Evolutionary conservation across 1,140 invertebrate species (phyloP).

Genomic region (Polypedilum pembai): DNA sequence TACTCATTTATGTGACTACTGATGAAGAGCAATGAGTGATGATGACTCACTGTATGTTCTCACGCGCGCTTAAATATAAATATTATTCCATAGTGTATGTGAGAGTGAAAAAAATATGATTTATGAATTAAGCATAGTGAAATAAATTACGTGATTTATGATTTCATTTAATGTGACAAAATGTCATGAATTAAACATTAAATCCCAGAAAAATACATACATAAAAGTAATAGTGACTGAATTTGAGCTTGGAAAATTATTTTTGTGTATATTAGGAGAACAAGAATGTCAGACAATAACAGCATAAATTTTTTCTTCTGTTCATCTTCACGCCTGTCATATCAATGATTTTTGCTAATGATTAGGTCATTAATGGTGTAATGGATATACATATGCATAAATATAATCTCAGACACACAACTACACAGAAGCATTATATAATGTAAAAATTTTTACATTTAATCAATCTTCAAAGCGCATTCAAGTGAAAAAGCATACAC

Average conservation of each 20-base stretch:
- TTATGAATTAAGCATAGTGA: constrained; percentile 26
- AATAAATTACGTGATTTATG: constrained; percentile 28
- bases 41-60: background rate
- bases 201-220: background rate
- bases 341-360: too few species aligned
- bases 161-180: constrained; percentile 21
- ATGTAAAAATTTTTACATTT: background rate
- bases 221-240: background rate
- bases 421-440: too few species aligned
- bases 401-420: too few species aligned
- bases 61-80: background rate
- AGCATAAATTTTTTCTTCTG: too few species aligned
- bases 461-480: background rate
- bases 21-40: too few species aligned
- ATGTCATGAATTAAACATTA: constrained; percentile 19
- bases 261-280: too few species aligned
- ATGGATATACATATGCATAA: too few species aligned
- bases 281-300: too few species aligned
- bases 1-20: too few species aligned
- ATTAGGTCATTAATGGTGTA: too few species aligned
- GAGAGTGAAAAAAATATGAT: constrained; percentile 3
- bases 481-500: background rate
- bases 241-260: too few species aligned
- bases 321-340: too few species aligned
- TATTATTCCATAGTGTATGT: background rate